A percentile compares a stretch with the other conserved stretches of the same genome.
phyloP scores from a whole-genome alignment of 2,113 vertebrate genomes.

The Ascaphus truei region DNA sequence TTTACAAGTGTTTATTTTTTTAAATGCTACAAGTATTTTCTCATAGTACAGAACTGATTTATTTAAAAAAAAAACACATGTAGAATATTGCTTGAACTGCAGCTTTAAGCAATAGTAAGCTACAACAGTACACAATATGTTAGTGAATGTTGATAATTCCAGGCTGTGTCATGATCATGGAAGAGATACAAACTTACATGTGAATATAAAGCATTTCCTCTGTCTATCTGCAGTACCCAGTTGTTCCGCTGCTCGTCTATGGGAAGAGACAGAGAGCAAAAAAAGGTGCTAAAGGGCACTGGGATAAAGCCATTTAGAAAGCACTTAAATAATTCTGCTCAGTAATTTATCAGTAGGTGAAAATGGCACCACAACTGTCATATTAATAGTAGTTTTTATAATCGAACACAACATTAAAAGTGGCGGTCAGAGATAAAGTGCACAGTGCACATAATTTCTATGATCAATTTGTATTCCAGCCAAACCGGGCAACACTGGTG shows the following conservation, averaged over 20 bases:
- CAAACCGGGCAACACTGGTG: neutral
- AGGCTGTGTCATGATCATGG: too few species aligned
- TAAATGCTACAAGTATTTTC: too few species aligned
- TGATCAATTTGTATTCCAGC: neutral
- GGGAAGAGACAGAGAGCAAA: neutral
- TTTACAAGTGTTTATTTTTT: too few species aligned
- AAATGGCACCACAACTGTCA: constrained; percentile 1
- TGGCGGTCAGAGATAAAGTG: neutral
- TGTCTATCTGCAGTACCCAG: too few species aligned
- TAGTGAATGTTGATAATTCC: too few species aligned
- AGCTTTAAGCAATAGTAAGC: too few species aligned
- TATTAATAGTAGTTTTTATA: constrained; percentile 25
- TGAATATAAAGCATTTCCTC: neutral
- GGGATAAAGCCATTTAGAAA: neutral
- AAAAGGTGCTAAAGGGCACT: neutral
- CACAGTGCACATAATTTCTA: constrained; percentile 1
- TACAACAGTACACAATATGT: too few species aligned
- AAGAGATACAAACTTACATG: neutral
- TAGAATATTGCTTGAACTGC: too few species aligned
- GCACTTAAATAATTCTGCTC: neutral
- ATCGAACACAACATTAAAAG: constrained; percentile 11
- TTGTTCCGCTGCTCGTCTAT: neutral
- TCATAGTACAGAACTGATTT: too few species aligned
- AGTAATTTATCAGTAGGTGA: constrained; percentile 3
- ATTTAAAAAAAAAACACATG: too few species aligned